These are phyloP conservation scores for Limnephilus lunatus DNA, from an alignment of 2,888 invertebrate species.

Conservation along the genomic window DNA sequence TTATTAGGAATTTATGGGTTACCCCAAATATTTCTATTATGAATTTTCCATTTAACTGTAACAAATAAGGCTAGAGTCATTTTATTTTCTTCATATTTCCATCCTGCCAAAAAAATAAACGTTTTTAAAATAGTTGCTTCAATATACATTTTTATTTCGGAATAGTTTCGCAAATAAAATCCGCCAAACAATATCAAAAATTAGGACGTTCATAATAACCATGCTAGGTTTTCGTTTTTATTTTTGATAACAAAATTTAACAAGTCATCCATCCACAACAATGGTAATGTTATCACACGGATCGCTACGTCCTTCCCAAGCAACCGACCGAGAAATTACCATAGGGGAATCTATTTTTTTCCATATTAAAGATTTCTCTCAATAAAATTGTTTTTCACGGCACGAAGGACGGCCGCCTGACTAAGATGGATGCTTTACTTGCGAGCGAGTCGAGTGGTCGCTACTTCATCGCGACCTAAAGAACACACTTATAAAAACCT, in stretches of 20 bases:
- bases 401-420: slow-evolving; percentile 46
- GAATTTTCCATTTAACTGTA: background rate
- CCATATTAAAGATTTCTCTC: slow-evolving; percentile 56
- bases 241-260: background rate
- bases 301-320: background rate
- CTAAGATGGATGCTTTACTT: slow-evolving; percentile 53
- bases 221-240: background rate
- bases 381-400: slow-evolving; percentile 58
- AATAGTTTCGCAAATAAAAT: background rate
- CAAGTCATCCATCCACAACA: background rate
- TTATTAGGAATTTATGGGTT: background rate
- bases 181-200: background rate
- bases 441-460: slow-evolving; percentile 21
- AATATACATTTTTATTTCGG: background rate
- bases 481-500: slow-evolving; percentile 3
- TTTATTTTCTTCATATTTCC: background rate
- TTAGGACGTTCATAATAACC: background rate
- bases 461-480: slow-evolving; percentile 15
- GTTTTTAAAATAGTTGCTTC: background rate
- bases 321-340: slow-evolving; percentile 55
- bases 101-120: no score
- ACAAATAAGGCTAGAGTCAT: background rate
- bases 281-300: background rate
- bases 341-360: slow-evolving; percentile 59
- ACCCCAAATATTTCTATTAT: background rate